phyloP scores from a whole-genome alignment of 2,797 vertebrate species.

The Ibycter americanus region DNA sequence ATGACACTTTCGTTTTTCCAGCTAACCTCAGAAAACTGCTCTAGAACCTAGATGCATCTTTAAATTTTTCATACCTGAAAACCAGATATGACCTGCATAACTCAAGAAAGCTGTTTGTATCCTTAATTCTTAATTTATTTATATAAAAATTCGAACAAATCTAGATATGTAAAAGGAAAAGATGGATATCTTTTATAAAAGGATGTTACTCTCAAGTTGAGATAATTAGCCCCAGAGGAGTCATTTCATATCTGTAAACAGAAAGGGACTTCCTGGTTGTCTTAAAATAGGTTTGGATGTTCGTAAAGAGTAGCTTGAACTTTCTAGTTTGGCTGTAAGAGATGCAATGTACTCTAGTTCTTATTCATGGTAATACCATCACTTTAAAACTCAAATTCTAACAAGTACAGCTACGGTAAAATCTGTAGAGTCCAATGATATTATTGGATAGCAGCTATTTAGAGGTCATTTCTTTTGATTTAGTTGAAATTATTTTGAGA shows the following conservation, averaged over 20 bases:
- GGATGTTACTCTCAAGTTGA: neutral
- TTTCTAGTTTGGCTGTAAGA: constrained; percentile 29
- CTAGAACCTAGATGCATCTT: neutral
- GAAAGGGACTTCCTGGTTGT: constrained; percentile 20
- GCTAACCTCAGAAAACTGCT: neutral
- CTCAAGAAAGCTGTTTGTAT: neutral
- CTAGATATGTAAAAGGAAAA: neutral
- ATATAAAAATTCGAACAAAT: neutral
- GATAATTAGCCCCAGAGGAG: constrained; percentile 39
- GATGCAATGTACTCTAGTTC: constrained; percentile 73
- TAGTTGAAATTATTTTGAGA: constrained; percentile 24
- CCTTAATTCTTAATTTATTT: neutral
- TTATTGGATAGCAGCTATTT: constrained; percentile 46
- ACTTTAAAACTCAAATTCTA: constrained; percentile 6
- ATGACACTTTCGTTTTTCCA: neutral
- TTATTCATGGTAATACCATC: constrained; percentile 54
- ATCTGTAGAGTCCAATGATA: neutral
- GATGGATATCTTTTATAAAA: neutral
- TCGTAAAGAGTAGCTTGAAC: neutral
- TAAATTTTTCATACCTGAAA: neutral
- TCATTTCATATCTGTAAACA: constrained; percentile 46
- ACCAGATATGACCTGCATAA: neutral
- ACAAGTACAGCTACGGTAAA: constrained; percentile 6
- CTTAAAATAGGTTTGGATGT: constrained; percentile 34
- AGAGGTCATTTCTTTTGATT: constrained; percentile 50